Percentiles rank a stretch among this genome's conserved stretches.
These are phyloP conservation scores for Nyctibius bracteatus DNA, from an alignment of 2,113 vertebrate species.

Conservation along the genomic window DNA sequence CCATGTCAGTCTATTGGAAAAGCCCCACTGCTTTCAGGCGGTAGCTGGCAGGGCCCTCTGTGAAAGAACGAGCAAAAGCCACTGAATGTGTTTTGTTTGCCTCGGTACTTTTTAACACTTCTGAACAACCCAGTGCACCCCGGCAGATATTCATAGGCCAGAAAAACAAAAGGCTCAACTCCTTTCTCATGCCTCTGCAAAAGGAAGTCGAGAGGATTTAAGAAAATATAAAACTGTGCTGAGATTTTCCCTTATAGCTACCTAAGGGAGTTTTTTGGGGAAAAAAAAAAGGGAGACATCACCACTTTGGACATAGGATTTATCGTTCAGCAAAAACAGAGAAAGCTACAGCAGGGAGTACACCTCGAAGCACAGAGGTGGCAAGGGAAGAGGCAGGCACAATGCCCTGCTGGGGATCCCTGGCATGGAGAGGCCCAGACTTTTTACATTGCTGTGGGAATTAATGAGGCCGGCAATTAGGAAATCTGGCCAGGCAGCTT, in stretches of 20 bases:
- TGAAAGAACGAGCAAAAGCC: neutral
- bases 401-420: neutral
- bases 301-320: neutral
- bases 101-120: neutral
- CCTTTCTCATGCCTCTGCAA: neutral
- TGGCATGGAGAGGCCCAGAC: accelerated
- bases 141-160: neutral
- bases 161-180: neutral
- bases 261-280: neutral
- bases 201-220: neutral
- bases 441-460: accelerated
- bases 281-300: accelerated
- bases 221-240: neutral
- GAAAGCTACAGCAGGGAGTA: neutral
- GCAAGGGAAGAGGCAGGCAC: neutral
- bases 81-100: neutral
- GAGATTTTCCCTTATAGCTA: neutral
- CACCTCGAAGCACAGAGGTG: accelerated
- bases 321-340: neutral
- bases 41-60: neutral
- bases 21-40: accelerated
- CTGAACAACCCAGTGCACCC: neutral
- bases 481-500: neutral
- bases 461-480: neutral
- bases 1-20: neutral